Conservation (phyloP, 2,113 vertebrate genomes). For the Callithrix jacchus region DNA sequence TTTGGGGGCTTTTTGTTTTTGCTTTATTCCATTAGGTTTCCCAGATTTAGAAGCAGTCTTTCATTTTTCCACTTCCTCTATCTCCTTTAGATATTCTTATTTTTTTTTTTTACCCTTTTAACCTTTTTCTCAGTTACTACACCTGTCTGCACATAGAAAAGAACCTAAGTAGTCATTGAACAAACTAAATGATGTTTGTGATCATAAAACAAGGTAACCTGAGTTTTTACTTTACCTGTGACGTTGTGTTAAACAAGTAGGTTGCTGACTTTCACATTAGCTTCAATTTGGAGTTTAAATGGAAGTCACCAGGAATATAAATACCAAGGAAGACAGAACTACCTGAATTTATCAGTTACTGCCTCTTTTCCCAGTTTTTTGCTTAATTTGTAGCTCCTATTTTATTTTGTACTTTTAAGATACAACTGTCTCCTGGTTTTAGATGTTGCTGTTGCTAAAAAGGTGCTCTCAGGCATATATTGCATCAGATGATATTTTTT, state of each 20-base stretch:
- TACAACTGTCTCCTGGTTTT: background rate
- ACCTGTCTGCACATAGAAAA: background rate
- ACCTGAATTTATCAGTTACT: background rate
- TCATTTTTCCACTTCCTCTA: background rate
- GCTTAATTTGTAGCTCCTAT: background rate
- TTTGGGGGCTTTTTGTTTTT: background rate
- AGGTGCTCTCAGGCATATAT: background rate
- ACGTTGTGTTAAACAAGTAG: background rate
- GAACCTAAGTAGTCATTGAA: background rate
- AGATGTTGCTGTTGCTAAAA: background rate
- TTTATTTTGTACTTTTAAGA: background rate
- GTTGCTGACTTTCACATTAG: background rate
- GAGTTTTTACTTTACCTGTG: background rate
- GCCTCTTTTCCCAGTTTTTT: background rate
- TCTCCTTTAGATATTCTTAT: background rate
- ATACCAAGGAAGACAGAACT: background rate
- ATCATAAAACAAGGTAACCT: background rate
- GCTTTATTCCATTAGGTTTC: background rate
- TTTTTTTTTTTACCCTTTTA: background rate
- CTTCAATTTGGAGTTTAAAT: conserved; percentile 10
- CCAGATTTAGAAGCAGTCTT: background rate
- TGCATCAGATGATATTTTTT: background rate
- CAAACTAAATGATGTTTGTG: background rate
- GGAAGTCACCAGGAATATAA: background rate
- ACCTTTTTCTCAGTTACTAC: background rate